phyloP scores from a whole-genome alignment of 2,888 invertebrate species.

The Phytoseiulus persimilis region DNA sequence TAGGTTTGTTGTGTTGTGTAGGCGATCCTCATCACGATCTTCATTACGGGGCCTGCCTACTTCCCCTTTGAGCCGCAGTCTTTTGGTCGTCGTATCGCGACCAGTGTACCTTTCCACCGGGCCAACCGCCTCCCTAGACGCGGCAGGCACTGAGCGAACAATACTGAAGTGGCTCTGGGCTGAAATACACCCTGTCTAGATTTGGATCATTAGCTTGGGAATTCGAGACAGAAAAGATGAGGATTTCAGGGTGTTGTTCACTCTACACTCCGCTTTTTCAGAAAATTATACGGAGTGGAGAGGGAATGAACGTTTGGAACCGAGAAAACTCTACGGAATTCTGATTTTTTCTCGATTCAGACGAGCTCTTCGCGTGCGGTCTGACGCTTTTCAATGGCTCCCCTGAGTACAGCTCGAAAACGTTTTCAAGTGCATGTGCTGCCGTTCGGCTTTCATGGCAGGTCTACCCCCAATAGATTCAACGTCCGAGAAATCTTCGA shows the following conservation, averaged over 20 bases:
- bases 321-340: no score
- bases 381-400: no score
- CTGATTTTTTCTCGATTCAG: no score
- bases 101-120: not conserved
- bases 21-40: constrained; percentile 30
- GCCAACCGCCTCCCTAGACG: not conserved
- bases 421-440: not conserved
- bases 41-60: constrained; percentile 35
- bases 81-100: not conserved
- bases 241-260: not conserved
- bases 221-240: not conserved
- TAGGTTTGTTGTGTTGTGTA: not conserved
- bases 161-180: not conserved
- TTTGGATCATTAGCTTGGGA: not conserved
- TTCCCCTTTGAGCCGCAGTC: not conserved
- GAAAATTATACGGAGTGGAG: no score
- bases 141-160: not conserved
- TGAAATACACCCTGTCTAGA: not conserved
- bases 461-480: not conserved
- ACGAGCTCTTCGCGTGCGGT: no score
- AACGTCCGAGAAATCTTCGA: not conserved
- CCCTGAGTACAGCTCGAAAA: no score
- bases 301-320: no score
- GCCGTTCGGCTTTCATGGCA: not conserved
- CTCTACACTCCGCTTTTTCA: not conserved